Conservation (phyloP, 2,888 invertebrate genomes). For the Unio pictorum region DNA sequence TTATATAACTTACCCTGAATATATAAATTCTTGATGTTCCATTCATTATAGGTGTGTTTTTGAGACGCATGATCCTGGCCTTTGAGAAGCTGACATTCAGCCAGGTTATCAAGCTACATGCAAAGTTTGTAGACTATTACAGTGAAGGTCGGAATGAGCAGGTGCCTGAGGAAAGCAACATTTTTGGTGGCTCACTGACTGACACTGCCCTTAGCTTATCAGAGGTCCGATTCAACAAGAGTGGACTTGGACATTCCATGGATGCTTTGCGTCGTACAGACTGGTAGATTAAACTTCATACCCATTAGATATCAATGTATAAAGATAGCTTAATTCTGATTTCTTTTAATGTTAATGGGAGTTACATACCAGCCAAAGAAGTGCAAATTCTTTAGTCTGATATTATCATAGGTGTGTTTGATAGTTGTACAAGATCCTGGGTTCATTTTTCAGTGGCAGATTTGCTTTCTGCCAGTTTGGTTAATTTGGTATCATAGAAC, state of each 20-base stretch:
- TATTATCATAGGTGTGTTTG: no score
- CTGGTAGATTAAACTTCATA: constrained; percentile 11
- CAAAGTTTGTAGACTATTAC: constrained; percentile 82
- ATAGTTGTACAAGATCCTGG: no score
- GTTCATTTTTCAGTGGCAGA: no score
- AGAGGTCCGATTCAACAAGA: constrained; percentile 32
- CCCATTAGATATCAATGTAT: no score
- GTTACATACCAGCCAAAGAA: no score
- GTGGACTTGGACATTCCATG: constrained; percentile 33
- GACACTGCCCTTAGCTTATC: constrained; percentile 49
- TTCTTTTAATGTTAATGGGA: no score
- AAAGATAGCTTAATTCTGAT: neutral
- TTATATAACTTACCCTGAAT: neutral
- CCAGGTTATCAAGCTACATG: constrained; percentile 83
- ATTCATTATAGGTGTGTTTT: constrained; percentile 81
- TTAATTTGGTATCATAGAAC: no score
- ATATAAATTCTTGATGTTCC: neutral
- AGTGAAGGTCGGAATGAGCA: constrained; percentile 61
- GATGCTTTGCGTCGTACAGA: constrained; percentile 35
- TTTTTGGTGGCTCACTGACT: constrained; percentile 47
- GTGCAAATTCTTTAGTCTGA: no score
- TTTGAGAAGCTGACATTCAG: constrained; percentile 89
- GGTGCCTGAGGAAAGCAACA: constrained; percentile 42
- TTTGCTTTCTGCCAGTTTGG: no score
- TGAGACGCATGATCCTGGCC: constrained; percentile 85